Evolutionary conservation across 2,888 invertebrate genomes (phyloP).

Genomic region (Parasteatoda lunata): DNA sequence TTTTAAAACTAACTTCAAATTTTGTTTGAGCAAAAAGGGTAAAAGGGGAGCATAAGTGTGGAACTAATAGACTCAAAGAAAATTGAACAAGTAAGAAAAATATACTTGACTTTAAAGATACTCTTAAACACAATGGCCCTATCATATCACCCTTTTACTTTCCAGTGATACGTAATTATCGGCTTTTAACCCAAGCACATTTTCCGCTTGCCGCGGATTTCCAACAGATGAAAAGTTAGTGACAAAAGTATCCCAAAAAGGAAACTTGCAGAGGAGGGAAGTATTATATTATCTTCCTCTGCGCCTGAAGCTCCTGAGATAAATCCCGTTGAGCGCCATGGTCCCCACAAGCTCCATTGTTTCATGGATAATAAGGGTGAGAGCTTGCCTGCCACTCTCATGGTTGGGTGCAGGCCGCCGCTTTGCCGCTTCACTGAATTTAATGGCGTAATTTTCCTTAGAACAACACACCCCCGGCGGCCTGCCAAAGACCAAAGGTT

Average conservation of each 20-base stretch:
- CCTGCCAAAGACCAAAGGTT: conserved; percentile 40
- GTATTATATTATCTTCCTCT: conserved; percentile 55
- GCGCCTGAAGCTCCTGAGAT: conserved; percentile 62
- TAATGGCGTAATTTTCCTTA: conserved; percentile 68
- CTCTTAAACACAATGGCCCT: conserved; percentile 24
- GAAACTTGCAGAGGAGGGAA: conserved; percentile 22
- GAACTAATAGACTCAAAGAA: conserved; percentile 1
- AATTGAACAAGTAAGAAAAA: not conserved
- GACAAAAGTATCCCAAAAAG: conserved; percentile 64
- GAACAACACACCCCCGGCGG: conserved; percentile 67
- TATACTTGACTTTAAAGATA: conserved; percentile 5
- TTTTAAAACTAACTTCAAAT: too few relatives aligned
- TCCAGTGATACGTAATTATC: conserved; percentile 61
- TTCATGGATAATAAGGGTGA: conserved; percentile 66
- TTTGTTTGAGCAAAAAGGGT: not conserved
- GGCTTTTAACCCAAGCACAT: conserved; percentile 62
- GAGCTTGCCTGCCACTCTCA: conserved; percentile 55
- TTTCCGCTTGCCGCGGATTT: conserved; percentile 47
- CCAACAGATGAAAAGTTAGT: conserved; percentile 58
- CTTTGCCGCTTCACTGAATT: conserved; percentile 56
- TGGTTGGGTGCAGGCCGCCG: conserved; percentile 48
- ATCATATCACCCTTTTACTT: conserved; percentile 42
- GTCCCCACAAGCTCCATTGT: conserved; percentile 61
- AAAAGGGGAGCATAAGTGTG: conserved; percentile 9
- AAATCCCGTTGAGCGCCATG: conserved; percentile 47